Base-by-base conservation (phyloP, 2,888 invertebrate species). In the Spilarctia lutea region DNA sequence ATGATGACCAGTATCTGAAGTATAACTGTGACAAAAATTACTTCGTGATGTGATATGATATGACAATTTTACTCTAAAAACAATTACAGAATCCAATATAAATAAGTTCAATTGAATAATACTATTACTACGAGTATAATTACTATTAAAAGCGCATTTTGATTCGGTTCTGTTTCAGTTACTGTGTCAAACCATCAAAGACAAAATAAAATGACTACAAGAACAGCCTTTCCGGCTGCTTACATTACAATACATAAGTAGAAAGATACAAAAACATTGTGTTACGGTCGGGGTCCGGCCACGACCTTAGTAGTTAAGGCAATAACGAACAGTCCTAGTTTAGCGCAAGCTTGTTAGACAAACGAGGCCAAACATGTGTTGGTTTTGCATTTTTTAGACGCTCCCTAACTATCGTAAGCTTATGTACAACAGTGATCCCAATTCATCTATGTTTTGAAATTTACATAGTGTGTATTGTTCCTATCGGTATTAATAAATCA, bases 281-380 rank as follows among this genome's bases (percentile, higher is more conserved):
- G 71, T 74, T 71, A 79, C 75, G 78, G 82, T 83, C 68, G 79
- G 24, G 79, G 79, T 80, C 77, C 82, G 77, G 80, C 79, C 82
- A 78, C 75, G 80, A 82, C 81, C 79, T 79, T 79, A 77, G 78
- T 73, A 85, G 83, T 81, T 79, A 82, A 79, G 69, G 75, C 77
- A 77, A 79, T 82, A 84, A 85, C 81, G 68, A 85, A 78, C 75
- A 75, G 85, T 82, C 70, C 84, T 82, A 83, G 82, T 81, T 79
- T 74, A 83, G 85, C 84, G 76, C 85, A 83, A 83, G 82, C 84
- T 85, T 85, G 84, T 85, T 85, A 85, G 84, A 80, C 80, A 81
- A 85, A 85, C 79, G 80, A 85, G 82, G 81, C 81, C 82, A 85
- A 85, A 83, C 85, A 85, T 81, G 78, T 79, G 78, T 78, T 80